Conservation (phyloP, 2,797 vertebrate species). For the Cryptoprocta ferox region DNA sequence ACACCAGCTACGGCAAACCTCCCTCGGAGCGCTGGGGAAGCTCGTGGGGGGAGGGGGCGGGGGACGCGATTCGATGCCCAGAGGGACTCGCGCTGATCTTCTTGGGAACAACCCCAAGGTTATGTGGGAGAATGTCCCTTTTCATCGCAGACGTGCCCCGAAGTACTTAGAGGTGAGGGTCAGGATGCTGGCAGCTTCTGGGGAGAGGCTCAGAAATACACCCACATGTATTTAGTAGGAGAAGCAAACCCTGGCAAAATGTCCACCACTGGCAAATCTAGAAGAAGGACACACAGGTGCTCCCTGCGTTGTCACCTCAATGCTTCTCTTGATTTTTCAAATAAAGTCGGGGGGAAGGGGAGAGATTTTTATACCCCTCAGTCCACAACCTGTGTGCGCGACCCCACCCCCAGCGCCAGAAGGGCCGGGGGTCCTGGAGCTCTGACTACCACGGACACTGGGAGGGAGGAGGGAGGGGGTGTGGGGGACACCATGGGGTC, state of each 20-base stretch:
- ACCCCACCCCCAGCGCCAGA: accelerated
- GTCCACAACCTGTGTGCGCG: not conserved
- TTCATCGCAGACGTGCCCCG: accelerated
- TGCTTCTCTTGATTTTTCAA: not conserved
- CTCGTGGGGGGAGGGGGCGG: accelerated
- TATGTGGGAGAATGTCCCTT: not conserved
- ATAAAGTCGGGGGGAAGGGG: not conserved
- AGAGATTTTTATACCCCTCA: not conserved
- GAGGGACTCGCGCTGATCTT: accelerated
- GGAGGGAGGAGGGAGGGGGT: no score
- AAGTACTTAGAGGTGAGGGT: not conserved
- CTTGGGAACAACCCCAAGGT: accelerated
- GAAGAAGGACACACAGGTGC: not conserved
- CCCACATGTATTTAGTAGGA: not conserved
- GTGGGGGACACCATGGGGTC: not conserved
- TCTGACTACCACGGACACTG: not conserved
- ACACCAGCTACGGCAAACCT: accelerated
- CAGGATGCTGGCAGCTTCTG: not conserved
- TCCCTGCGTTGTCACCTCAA: accelerated
- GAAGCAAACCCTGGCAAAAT: not conserved
- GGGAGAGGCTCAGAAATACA: not conserved
- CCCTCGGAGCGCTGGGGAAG: not conserved
- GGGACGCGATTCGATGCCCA: accelerated
- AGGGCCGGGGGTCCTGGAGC: not conserved
- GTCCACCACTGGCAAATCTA: accelerated